These are phyloP conservation scores for Papilio machaon DNA, from an alignment of 1,140 invertebrate genomes.

Conservation along the genomic window DNA sequence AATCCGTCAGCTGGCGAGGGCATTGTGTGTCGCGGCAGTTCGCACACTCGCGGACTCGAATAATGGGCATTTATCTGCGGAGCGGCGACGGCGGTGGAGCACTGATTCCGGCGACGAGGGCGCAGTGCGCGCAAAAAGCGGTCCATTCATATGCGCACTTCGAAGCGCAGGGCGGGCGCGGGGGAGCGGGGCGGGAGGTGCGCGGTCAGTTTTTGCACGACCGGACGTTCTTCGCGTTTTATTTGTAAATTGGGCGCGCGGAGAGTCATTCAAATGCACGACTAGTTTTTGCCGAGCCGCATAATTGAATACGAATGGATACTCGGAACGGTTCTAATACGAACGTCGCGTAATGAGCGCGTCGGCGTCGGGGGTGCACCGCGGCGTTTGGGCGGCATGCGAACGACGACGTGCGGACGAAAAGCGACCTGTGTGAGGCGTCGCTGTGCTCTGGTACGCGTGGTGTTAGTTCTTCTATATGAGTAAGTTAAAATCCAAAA, in stretches of 20 bases:
- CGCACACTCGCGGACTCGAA: neutral
- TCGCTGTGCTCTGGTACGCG: neutral
- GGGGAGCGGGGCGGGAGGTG: slow-evolving; percentile 48
- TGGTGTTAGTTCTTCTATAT: too few relatives aligned
- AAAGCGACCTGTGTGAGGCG: neutral
- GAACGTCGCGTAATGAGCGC: slow-evolving; percentile 58
- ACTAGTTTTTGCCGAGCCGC: slow-evolving; percentile 72
- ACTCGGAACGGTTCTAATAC: slow-evolving; percentile 72
- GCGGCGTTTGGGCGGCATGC: neutral
- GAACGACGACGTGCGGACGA: neutral
- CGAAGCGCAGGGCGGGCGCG: neutral
- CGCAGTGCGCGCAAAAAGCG: slow-evolving; percentile 67
- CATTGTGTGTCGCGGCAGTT: neutral
- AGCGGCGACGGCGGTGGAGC: slow-evolving; percentile 22
- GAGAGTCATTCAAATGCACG: slow-evolving; percentile 74
- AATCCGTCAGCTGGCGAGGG: neutral
- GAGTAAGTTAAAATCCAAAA: too few relatives aligned
- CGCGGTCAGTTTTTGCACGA: slow-evolving; percentile 72
- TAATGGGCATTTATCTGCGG: slow-evolving; percentile 12
- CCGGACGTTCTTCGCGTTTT: slow-evolving; percentile 77
- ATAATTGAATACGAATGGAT: slow-evolving; percentile 77
- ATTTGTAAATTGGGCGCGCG: slow-evolving; percentile 77
- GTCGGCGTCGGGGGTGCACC: neutral
- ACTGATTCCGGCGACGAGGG: slow-evolving; percentile 64
- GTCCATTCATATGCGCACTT: slow-evolving; percentile 74